Conservation (phyloP, 1,140 invertebrate species). For the Capitella teleta region DNA sequence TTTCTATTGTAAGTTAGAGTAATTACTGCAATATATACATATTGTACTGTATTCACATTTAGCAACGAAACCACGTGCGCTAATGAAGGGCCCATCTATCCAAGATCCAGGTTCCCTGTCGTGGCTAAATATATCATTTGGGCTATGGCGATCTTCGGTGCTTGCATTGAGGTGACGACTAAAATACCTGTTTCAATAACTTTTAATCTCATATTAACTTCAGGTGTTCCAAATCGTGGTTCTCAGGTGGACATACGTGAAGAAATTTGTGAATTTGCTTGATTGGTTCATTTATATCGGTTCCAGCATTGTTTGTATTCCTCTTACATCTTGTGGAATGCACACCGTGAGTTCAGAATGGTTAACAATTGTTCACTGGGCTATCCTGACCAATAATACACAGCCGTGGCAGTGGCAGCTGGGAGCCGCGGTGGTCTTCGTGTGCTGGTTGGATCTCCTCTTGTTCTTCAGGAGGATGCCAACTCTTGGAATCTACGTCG, state of each 20-base stretch:
- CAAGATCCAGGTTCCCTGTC: too few species aligned
- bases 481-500: slow-evolving; percentile 9
- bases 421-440: slow-evolving; percentile 3
- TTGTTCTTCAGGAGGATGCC: slow-evolving; percentile 8
- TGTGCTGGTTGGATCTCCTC: slow-evolving; percentile 7
- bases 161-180: too few species aligned
- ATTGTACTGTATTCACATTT: too few species aligned
- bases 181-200: too few species aligned
- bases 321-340: background rate
- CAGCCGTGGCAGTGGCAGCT: slow-evolving; percentile 13
- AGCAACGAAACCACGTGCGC: too few species aligned
- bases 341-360: background rate
- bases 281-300: slow-evolving; percentile 3
- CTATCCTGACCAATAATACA: background rate
- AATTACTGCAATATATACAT: too few species aligned
- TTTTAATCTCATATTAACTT: too few species aligned
- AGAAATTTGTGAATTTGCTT: background rate
- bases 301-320: background rate
- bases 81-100: too few species aligned
- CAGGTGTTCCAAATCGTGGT: slow-evolving; percentile 1
- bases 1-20: slow-evolving; percentile 4
- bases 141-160: too few species aligned
- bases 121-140: too few species aligned
- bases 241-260: background rate
- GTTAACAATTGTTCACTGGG: background rate